Percentiles rank a stretch among this genome's conserved stretches.
phyloP scores from a whole-genome alignment of 23 tunicate genomes.

The Ascidia mentula region DNA sequence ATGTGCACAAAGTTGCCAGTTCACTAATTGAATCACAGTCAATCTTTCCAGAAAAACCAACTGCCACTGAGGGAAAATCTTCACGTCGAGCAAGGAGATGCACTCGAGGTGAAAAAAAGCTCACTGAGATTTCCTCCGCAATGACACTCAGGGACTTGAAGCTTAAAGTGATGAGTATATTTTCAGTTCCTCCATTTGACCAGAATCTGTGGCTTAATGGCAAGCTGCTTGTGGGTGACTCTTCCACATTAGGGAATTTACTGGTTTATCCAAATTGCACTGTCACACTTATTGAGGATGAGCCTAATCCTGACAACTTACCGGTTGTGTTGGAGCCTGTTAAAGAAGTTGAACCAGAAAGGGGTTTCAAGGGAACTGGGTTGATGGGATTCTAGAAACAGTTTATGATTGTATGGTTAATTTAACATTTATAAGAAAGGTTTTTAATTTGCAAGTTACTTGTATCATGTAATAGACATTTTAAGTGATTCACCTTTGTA shows the following conservation, averaged over 20 bases:
- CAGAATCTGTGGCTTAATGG: constrained; percentile 79
- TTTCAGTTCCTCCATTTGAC: constrained; percentile 85
- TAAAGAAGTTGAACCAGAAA: constrained; percentile 50
- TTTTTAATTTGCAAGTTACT: too few relatives aligned
- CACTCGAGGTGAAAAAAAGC: constrained; percentile 63
- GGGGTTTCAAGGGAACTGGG: constrained; percentile 81
- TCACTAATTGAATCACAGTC: background rate
- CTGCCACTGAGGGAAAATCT: background rate
- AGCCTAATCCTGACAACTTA: constrained; percentile 41
- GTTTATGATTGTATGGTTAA: too few relatives aligned
- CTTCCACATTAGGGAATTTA: constrained; percentile 47
- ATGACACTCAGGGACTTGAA: constrained; percentile 78
- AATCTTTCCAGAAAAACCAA: background rate
- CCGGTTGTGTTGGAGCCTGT: constrained; percentile 31
- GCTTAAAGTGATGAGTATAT: constrained; percentile 60
- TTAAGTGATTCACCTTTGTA: too few relatives aligned
- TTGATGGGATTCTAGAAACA: constrained; percentile 37
- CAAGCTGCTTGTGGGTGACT: constrained; percentile 25
- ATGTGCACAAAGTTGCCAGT: constrained; percentile 30
- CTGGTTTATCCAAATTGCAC: constrained; percentile 45
- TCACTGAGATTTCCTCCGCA: constrained; percentile 49
- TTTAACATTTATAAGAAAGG: too few relatives aligned
- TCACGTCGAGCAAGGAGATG: constrained; percentile 26
- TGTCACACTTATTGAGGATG: constrained; percentile 50
- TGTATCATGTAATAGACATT: too few relatives aligned